Conservation (phyloP, 2,888 invertebrate species). For the Synergus laeviventris region DNA sequence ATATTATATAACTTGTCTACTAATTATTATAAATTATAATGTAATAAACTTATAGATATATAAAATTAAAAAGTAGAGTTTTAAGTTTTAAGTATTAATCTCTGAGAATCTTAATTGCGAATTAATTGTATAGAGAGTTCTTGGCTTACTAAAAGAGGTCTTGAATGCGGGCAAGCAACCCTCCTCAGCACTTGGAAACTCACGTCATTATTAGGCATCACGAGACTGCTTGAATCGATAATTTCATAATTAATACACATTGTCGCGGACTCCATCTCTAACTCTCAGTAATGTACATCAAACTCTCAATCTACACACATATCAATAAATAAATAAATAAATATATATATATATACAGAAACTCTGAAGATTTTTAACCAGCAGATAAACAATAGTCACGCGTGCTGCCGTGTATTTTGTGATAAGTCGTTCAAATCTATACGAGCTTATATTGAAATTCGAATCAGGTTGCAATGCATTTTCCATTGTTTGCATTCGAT, state of each 20-base stretch:
- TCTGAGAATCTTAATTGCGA: conserved; percentile 11
- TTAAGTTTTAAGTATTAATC: not conserved
- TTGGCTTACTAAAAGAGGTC: conserved; percentile 2
- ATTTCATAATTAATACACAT: conserved; percentile 32
- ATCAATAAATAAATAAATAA: too few species aligned
- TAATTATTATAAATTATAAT: not conserved
- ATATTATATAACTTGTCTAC: not conserved
- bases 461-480: not conserved
- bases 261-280: not conserved
- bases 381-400: not conserved
- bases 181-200: conserved; percentile 15
- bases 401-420: not conserved
- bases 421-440: not conserved
- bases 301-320: not conserved
- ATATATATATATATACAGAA: not conserved
- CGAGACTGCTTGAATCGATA: conserved; percentile 16
- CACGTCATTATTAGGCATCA: conserved; percentile 30
- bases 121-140: conserved; percentile 5
- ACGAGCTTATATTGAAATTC: not conserved
- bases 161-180: not conserved
- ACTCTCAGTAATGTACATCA: not conserved
- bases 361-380: not conserved
- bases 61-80: not conserved
- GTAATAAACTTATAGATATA: not conserved
- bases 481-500: not conserved